Evolutionary conservation across 2,888 invertebrate genomes (phyloP).

Genomic region (Drosophila testacea): DNA sequence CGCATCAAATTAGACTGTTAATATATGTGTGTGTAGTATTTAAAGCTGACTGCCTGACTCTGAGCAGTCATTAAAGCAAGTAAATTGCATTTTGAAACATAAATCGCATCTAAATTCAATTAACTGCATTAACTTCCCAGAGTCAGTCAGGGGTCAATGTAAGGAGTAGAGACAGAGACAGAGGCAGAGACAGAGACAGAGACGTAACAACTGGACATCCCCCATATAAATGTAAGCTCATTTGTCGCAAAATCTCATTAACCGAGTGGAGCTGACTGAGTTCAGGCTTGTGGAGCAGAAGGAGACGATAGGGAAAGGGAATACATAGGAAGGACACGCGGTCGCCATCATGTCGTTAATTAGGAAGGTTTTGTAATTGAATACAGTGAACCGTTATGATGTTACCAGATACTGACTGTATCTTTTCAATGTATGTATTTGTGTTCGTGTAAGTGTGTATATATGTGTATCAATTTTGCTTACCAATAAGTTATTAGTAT

Average conservation of each 20-base stretch:
- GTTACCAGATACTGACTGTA: constrained; percentile 10
- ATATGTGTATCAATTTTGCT: constrained; percentile 6
- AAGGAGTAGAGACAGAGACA: not conserved
- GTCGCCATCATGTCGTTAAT: constrained; percentile 61
- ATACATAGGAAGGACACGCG: constrained; percentile 7
- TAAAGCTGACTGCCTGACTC: not conserved
- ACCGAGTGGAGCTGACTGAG: constrained; percentile 28
- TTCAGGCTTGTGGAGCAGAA: too few relatives aligned
- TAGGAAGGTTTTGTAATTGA: constrained; percentile 66
- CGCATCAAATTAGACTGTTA: constrained; percentile 13
- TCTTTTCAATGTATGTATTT: constrained; percentile 7
- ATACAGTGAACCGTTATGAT: constrained; percentile 48
- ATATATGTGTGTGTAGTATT: not conserved
- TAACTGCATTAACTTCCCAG: constrained; percentile 61
- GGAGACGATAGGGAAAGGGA: too few relatives aligned
- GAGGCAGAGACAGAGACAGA: not conserved
- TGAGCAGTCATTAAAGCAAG: constrained; percentile 38
- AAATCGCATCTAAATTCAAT: constrained; percentile 73
- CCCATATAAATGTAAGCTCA: constrained; percentile 55
- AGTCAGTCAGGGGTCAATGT: constrained; percentile 12
- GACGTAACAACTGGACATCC: not conserved
- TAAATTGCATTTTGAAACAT: constrained; percentile 65
- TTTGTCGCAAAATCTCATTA: constrained; percentile 72
- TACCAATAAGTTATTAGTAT: constrained; percentile 30
- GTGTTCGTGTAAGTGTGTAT: not conserved